phyloP scores from a whole-genome alignment of 2,113 vertebrate species.

The Chloebia gouldiae region DNA sequence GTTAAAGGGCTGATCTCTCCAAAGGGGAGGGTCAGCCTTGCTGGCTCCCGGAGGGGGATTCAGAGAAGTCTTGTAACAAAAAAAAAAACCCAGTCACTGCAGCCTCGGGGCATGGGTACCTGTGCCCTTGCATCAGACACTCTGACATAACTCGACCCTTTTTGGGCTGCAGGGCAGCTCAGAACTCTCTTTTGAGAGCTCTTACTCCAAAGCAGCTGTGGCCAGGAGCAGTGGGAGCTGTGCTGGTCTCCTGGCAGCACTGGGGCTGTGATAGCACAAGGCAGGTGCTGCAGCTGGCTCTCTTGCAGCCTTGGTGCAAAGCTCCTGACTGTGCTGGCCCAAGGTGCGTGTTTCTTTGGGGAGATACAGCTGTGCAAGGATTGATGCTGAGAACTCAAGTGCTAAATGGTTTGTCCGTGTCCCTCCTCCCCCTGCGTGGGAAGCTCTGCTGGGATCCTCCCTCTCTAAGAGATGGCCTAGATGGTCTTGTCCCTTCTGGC shows the following conservation, averaged over 20 bases:
- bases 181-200: background rate
- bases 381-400: background rate
- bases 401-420: background rate
- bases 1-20: background rate
- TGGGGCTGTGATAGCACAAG: background rate
- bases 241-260: background rate
- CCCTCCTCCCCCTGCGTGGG: background rate
- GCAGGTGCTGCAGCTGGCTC: background rate
- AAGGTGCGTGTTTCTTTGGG: background rate
- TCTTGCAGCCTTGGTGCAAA: background rate
- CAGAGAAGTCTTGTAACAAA: background rate
- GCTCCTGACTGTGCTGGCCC: background rate
- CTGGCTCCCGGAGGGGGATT: background rate
- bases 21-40: background rate
- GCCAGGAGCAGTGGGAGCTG: background rate
- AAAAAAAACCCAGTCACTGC: background rate
- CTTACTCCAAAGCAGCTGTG: background rate
- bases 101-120: background rate
- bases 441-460: slow-evolving; percentile 5
- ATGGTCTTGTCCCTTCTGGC: background rate
- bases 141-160: background rate
- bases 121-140: background rate
- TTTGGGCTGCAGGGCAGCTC: background rate
- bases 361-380: background rate
- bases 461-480: background rate